Percentiles rank a stretch among this genome's conserved stretches.
Evolutionary conservation across 2,888 invertebrate genomes (phyloP).

Genomic region (Nowickia ferox): DNA sequence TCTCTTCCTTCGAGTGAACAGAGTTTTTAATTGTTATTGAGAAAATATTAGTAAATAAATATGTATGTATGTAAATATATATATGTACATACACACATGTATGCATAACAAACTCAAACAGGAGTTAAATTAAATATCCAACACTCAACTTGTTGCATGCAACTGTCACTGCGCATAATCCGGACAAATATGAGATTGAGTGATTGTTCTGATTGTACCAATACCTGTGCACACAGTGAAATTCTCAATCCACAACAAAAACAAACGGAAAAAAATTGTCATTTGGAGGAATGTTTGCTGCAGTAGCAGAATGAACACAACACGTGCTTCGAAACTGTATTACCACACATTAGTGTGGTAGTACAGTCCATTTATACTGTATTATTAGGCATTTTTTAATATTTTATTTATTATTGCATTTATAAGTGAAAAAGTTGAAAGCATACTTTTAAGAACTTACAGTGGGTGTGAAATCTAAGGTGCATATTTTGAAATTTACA

Average conservation of each 20-base stretch:
- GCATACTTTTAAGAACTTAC: too few species aligned
- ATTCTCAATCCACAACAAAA: conserved; percentile 10
- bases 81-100: too few species aligned
- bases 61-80: too few species aligned
- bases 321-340: conserved; percentile 41
- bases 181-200: conserved; percentile 10
- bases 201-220: background rate
- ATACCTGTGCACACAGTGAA: background rate
- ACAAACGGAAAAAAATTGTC: conserved; percentile 32
- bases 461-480: too few species aligned
- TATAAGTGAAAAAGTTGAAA: too few species aligned
- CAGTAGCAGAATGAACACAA: background rate
- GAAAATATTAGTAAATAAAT: background rate
- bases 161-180: conserved; percentile 46
- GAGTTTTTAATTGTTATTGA: background rate
- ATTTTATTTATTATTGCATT: too few species aligned
- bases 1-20: background rate
- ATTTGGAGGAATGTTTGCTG: conserved; percentile 4
- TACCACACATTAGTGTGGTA: conserved; percentile 16
- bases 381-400: too few species aligned
- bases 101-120: background rate
- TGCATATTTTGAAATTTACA: too few species aligned
- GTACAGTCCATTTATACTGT: too few species aligned
- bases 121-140: background rate
- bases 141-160: conserved; percentile 54